These are phyloP conservation scores for Chondrosia reniformis DNA, from an alignment of 37 sponge, comb jelly and placozoan species.

Conservation along the genomic window DNA sequence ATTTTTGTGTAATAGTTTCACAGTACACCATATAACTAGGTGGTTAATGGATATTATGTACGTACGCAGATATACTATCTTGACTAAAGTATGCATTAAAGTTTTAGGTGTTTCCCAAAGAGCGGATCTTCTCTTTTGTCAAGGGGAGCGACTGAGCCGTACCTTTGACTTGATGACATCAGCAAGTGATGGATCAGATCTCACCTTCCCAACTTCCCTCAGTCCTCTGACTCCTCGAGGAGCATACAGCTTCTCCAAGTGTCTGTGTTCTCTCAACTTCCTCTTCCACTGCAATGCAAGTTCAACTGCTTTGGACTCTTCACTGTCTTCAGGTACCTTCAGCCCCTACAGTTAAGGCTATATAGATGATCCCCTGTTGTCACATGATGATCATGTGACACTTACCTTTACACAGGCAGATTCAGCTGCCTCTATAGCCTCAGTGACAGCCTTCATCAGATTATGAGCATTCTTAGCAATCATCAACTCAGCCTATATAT, in stretches of 20 bases:
- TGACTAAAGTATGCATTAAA: no score
- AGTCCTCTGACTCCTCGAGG: constrained; percentile 61
- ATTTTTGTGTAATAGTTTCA: no score
- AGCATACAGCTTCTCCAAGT: constrained; percentile 59
- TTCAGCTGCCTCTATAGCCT: constrained; percentile 79
- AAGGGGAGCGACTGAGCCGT: constrained; percentile 6
- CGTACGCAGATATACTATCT: no score
- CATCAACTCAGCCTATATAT: constrained; percentile 75
- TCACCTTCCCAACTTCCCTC: constrained; percentile 49
- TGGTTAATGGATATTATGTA: no score
- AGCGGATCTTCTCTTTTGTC: no score
- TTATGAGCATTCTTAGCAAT: constrained; percentile 88
- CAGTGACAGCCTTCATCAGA: constrained; percentile 83
- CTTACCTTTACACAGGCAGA: constrained; percentile 89
- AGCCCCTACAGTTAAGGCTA: constrained; percentile 19
- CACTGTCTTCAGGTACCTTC: constrained; percentile 21
- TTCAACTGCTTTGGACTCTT: constrained; percentile 31
- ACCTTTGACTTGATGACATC: neutral
- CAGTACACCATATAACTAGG: no score
- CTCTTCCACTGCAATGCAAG: constrained; percentile 70
- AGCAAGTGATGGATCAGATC: constrained; percentile 12
- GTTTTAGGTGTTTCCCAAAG: no score
- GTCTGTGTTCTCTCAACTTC: constrained; percentile 65
- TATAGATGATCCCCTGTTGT: neutral
- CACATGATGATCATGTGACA: no score